Conservation (phyloP, 2,797 vertebrate genomes). For the Parauchenoglanis ngamensis region DNA sequence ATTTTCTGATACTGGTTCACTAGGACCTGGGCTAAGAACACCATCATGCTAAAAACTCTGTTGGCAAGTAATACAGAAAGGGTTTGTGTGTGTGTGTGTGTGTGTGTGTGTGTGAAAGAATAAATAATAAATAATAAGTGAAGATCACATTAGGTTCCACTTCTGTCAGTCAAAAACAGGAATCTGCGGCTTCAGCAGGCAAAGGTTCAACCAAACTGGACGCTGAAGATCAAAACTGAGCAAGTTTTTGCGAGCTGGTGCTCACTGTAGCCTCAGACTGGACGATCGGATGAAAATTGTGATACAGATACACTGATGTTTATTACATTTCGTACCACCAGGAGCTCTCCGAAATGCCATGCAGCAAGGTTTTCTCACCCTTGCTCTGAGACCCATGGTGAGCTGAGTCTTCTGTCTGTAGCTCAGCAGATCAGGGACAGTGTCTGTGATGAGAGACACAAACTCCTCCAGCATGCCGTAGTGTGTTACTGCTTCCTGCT, state of each 20-base stretch:
- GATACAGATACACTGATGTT: neutral
- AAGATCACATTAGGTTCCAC: no score
- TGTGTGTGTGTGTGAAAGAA: no score
- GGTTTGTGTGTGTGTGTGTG: no score
- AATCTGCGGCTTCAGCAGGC: neutral
- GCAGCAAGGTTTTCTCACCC: constrained; percentile 62
- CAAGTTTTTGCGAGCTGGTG: neutral
- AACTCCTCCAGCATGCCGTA: constrained; percentile 77
- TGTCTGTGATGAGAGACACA: constrained; percentile 69
- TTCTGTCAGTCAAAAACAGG: neutral
- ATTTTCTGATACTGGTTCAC: no score
- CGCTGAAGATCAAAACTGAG: neutral
- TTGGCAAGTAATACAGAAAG: no score
- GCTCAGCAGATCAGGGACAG: constrained; percentile 74
- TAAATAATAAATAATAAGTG: no score
- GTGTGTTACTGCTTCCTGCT: constrained; percentile 65
- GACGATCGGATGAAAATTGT: neutral
- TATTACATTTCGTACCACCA: neutral
- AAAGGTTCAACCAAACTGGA: neutral
- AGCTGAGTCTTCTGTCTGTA: constrained; percentile 76
- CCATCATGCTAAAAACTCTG: no score
- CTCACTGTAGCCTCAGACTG: neutral
- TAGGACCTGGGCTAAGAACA: no score
- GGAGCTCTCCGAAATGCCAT: neutral
- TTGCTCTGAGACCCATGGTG: constrained; percentile 76